These are phyloP conservation scores for Zaprionus africanus DNA, from an alignment of 1,140 invertebrate genomes.

Conservation along the genomic window DNA sequence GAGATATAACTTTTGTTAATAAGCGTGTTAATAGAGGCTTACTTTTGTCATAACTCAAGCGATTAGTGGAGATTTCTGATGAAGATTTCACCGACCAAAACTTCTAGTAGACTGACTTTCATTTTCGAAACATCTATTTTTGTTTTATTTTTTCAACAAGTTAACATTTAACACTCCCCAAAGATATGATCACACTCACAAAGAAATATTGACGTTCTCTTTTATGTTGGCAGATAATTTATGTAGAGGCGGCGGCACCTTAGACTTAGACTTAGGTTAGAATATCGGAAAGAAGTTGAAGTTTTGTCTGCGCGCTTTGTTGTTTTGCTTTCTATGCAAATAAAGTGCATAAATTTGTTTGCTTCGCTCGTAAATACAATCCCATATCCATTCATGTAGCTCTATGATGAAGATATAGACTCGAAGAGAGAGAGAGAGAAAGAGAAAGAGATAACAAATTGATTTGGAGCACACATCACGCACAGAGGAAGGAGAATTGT, in stretches of 20 bases:
- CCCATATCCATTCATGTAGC: conserved; percentile 16
- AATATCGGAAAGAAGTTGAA: conserved; percentile 16
- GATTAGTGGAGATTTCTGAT: conserved; percentile 26
- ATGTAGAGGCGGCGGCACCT: conserved; percentile 10
- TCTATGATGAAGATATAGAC: conserved; percentile 32
- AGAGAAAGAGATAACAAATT: conserved; percentile 6
- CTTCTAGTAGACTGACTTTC: conserved; percentile 42
- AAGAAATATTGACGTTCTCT: conserved; percentile 38
- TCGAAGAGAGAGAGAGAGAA: not conserved
- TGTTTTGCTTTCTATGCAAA: conserved; percentile 49
- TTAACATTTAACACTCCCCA: conserved; percentile 22
- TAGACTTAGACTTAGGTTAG: not conserved
- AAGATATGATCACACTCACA: conserved; percentile 6
- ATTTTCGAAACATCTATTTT: conserved; percentile 16
- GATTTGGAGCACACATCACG: conserved; percentile 25
- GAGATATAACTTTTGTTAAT: conserved; percentile 20
- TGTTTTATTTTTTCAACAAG: conserved; percentile 9
- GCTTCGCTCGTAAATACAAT: conserved; percentile 10
- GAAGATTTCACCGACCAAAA: conserved; percentile 26
- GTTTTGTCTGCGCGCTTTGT: not conserved
- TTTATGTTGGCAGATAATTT: conserved; percentile 29
- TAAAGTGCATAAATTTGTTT: conserved; percentile 29
- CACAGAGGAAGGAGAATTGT: conserved; percentile 12
- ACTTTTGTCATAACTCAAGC: conserved; percentile 32
- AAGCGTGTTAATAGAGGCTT: conserved; percentile 42